Evolutionary conservation across 2,888 invertebrate species (phyloP), one percentile per base, ranked within the genome.

Genomic region (Cataglyphis rosenhaueri): DNA sequence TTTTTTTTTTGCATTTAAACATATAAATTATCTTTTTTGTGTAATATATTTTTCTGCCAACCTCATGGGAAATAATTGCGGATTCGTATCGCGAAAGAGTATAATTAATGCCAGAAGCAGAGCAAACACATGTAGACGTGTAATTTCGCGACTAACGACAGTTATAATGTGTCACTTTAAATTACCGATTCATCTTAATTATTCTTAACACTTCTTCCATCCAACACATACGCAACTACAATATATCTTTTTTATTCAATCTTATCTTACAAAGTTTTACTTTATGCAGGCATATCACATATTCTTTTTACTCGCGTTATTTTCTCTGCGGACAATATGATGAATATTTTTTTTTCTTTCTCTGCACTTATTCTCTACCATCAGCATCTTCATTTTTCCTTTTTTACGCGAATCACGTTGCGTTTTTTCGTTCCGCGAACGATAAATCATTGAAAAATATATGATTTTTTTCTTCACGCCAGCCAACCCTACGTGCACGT

Each of bases 391-490:
- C 29, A 44, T 61, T 74, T 62, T 59, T 73, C 62, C 18, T 35
- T 66, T 66, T 25, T 38, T n/a, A 48, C 48, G 25, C 75, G 82
- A 65, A 74, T 57, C 75, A 55, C 73, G 84, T 85, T 85, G 81
- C 78, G 88, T 86, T 86, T 90, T 86, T 87, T 90, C 85, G 84
- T 83, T 68, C 83, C 55, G 59, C 21, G n/a, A 62, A 83, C 84
- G 84, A 89, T 89, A 89, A 87, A 89, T 89, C 88, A 89, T 85
- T 82, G 82, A 61, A 61, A 78, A 81, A 78, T 75, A 81, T 64
- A 81, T 76, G 70, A 66, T 84, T 86, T 85, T 85, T 86, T 84
- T 62, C 15, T 73, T 59, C 84, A 85, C 87, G 85, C 84, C 68
- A 82, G 38, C 70, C 83, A 65, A 44, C 68, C 55, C n/a, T 66